Percentiles rank a stretch among this genome's conserved stretches.
Conservation (phyloP, 2,797 vertebrate genomes). For the Euthynnus affinis region DNA sequence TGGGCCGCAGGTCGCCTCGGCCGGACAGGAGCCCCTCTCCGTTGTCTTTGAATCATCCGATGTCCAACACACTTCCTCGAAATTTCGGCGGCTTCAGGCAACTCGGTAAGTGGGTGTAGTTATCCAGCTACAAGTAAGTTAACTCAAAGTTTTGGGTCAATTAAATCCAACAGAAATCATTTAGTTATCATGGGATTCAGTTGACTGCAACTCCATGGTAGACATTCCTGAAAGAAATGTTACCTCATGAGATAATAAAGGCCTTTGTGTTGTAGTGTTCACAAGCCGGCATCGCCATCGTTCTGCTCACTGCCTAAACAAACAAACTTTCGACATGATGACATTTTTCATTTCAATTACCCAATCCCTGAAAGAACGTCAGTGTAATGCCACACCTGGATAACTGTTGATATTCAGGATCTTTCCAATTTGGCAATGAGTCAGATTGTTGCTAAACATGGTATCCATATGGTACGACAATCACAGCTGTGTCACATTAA, state of each 20-base stretch:
- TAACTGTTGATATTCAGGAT: too few relatives aligned
- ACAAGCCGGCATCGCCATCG: not conserved
- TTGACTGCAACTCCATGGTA: not conserved
- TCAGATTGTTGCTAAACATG: too few relatives aligned
- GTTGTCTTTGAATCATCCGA: constrained; percentile 27
- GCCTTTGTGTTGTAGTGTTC: not conserved
- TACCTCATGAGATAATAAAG: not conserved
- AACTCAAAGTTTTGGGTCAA: not conserved
- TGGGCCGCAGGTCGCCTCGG: constrained; percentile 73
- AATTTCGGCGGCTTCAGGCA: constrained; percentile 61
- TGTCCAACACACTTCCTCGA: constrained; percentile 77
- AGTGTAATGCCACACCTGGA: too few relatives aligned
- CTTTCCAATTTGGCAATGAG: too few relatives aligned
- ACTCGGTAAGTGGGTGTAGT: constrained; percentile 66
- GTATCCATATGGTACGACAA: not conserved
- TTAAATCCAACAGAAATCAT: not conserved
- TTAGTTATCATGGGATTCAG: not conserved
- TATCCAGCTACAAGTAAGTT: not conserved
- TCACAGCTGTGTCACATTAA: not conserved
- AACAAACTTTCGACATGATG: too few relatives aligned
- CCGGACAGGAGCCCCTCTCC: constrained; percentile 74
- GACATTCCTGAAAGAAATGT: not conserved
- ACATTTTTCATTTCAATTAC: too few relatives aligned
- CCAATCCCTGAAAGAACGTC: too few relatives aligned
- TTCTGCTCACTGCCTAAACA: too few relatives aligned